These are phyloP conservation scores for Lycodopsis pacificus DNA, from an alignment of 2,797 vertebrate species.

Conservation along the genomic window DNA sequence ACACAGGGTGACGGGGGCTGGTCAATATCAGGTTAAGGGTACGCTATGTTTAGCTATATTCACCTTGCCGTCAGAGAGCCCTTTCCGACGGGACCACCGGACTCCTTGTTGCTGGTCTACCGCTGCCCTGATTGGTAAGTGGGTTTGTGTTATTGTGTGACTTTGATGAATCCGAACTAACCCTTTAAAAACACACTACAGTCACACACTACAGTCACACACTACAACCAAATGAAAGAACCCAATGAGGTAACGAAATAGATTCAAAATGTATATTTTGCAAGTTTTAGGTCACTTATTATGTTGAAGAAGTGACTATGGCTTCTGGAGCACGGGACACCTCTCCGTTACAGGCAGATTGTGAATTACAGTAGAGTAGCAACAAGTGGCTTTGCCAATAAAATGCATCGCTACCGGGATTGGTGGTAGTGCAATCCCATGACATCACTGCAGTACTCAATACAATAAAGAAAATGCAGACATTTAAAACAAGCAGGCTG, in stretches of 20 bases:
- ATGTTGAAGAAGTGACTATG: not conserved
- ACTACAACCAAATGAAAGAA: not conserved
- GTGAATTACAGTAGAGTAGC: not conserved
- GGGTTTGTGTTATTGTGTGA: not conserved
- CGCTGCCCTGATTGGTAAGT: too few relatives aligned
- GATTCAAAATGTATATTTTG: not conserved
- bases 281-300: not conserved
- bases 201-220: not conserved
- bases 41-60: too few relatives aligned
- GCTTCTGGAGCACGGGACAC: not conserved
- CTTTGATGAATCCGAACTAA: not conserved
- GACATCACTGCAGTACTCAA: conserved; percentile 53
- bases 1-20: too few relatives aligned
- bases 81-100: too few relatives aligned
- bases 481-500: conserved; percentile 37
- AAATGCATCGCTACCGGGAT: conserved; percentile 2
- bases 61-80: too few relatives aligned
- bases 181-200: too few relatives aligned
- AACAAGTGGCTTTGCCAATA: conserved; percentile 11
- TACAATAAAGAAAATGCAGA: conserved; percentile 56
- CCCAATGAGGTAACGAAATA: not conserved
- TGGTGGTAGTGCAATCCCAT: conserved; percentile 32
- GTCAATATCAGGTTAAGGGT: too few relatives aligned
- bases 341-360: not conserved
- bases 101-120: too few relatives aligned